These are phyloP conservation scores for Brachionus sp. DNA, from an alignment of 1,140 invertebrate genomes.

Conservation along the genomic window DNA sequence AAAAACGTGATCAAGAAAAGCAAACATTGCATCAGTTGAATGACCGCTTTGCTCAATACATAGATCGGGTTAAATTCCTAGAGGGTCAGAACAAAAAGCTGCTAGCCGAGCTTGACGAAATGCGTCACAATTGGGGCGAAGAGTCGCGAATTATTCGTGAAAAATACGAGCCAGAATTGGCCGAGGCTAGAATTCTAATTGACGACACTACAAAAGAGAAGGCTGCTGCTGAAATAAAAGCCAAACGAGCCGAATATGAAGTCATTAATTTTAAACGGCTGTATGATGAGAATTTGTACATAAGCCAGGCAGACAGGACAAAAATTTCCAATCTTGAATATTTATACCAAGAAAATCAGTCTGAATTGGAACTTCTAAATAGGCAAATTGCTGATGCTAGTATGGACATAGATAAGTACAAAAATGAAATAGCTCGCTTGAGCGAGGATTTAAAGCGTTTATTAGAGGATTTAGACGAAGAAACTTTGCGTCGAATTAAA, in stretches of 20 bases:
- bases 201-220: slow-evolving; percentile 36
- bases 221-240: slow-evolving; percentile 26
- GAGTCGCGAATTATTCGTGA: not conserved
- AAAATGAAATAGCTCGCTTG: slow-evolving; percentile 47
- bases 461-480: slow-evolving; percentile 59
- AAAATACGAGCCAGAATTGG: slow-evolving; percentile 43
- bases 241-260: slow-evolving; percentile 45
- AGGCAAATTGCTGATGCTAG: slow-evolving; percentile 9
- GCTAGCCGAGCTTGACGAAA: slow-evolving; percentile 12
- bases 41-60: slow-evolving; percentile 42
- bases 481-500: slow-evolving; percentile 57
- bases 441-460: slow-evolving; percentile 48
- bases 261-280: not conserved
- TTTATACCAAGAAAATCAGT: slow-evolving; percentile 30
- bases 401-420: slow-evolving; percentile 33
- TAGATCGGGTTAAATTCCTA: slow-evolving; percentile 46
- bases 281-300: slow-evolving; percentile 13
- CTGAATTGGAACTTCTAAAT: slow-evolving; percentile 12
- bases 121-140: slow-evolving; percentile 33
- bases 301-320: not conserved
- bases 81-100: slow-evolving; percentile 42
- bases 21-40: slow-evolving; percentile 27
- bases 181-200: slow-evolving; percentile 17
- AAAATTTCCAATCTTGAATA: slow-evolving; percentile 38
- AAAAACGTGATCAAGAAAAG: slow-evolving; percentile 40